Evolutionary conservation across 2,888 invertebrate species (phyloP).

Genomic region (Drosophila dives): DNA sequence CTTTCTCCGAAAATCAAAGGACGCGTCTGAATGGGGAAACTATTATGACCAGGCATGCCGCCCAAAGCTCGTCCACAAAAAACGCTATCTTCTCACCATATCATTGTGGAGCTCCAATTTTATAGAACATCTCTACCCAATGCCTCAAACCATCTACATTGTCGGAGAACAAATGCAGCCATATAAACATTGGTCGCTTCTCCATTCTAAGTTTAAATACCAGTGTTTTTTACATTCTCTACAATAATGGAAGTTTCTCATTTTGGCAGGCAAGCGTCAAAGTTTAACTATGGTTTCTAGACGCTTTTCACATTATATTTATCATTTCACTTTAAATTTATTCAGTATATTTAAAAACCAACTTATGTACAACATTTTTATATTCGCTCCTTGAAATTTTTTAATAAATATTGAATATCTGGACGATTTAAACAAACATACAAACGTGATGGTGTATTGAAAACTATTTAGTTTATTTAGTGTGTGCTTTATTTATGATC

Average conservation of each 20-base stretch:
- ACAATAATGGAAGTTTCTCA: background rate
- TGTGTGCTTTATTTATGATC: background rate
- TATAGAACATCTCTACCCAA: slow-evolving; percentile 40
- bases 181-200: slow-evolving; percentile 30
- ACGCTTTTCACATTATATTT: background rate
- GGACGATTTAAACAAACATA: background rate
- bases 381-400: background rate
- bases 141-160: slow-evolving; percentile 12
- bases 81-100: slow-evolving; percentile 15
- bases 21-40: slow-evolving; percentile 2
- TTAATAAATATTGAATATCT: slow-evolving; percentile 10
- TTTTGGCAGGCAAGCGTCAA: background rate
- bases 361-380: background rate
- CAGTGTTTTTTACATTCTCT: background rate
- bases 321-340: background rate
- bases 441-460: slow-evolving; percentile 15
- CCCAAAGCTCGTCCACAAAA: slow-evolving; percentile 40
- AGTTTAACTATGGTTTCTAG: background rate
- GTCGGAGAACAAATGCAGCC: slow-evolving; percentile 44
- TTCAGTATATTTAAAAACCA: background rate
- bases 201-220: background rate
- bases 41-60: slow-evolving; percentile 20
- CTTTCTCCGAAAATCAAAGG: slow-evolving; percentile 43
- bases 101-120: slow-evolving; percentile 26
- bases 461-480: slow-evolving; percentile 16